Base-by-base conservation (phyloP, 2,113 vertebrate genomes). In the Panthera uncia region DNA sequence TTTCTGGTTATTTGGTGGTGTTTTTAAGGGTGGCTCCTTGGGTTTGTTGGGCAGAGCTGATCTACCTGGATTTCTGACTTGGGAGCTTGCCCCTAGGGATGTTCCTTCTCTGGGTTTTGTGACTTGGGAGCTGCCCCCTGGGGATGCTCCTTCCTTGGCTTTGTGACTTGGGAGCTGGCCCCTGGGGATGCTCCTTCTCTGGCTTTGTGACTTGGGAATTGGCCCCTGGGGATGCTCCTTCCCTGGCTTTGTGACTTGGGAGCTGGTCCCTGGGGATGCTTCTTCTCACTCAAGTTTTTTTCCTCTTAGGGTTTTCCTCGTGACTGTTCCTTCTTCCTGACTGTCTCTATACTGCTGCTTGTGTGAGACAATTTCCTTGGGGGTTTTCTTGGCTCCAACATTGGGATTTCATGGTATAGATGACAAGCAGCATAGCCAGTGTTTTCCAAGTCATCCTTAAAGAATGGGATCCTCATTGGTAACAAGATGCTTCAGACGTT, bases 401-500 rank as follows among this genome's bases (percentile, higher is more conserved):
- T 90, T 94, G 88, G 71, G 25, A 86, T 89, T 95, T 96, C 81
- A 84, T 98, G 90, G 90, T 96, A 88, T 81, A 81, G 83, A 98
- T 88, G 98, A 92, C 84, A 83, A 95, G 55, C 82, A 82, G 95
- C 87, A 48, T 57, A 87, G 76, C 87, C 92, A 65, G 61, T 91
- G 84, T 87, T 85, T 90, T 81, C 55, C 81, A 90, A 63, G 69
- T 97, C 97, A 95, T 82, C 80, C 57, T 95, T 85, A 80, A 97
- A 88, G 96, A 97, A 97, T 86, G 89, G 23, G 38, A 23, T 86
- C 71, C 78, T 95, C 52, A 0, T 25, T 91, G 95, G 65, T 91
- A 91, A 95, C 85, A 69, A 94, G 88, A 98, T 97, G 95, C 97
- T 95, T 98, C 66, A 96, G 97, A 94, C 31, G 10, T 36, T 96